Evolutionary conservation across 2,797 vertebrate genomes (phyloP), one percentile per base, ranked within the genome.

Genomic region (Chlorospingus flavigularis): DNA sequence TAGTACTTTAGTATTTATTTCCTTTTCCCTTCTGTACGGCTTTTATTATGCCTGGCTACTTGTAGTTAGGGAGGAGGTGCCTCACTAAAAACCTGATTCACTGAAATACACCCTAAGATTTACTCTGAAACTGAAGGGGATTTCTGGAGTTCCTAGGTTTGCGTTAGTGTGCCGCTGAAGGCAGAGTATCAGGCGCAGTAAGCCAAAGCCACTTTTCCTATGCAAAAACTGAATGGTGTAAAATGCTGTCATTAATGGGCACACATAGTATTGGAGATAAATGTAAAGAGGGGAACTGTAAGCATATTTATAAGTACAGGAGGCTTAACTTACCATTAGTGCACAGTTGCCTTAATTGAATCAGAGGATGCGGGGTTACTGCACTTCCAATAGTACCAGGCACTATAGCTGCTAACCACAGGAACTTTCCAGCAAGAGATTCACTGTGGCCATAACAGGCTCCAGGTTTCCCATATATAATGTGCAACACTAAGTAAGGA

Each of bases 1-100:
- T 62, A 83, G 78, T 77, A 83, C 82, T 88, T 87, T 68, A 76
- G 65, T 82, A 85, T 92, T 93, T 96, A 82, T 95, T 95, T 94
- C 50, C 60, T 50, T 94, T 91, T 61, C 48, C 33, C 23, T 92
- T 91, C 75, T 76, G 11, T 88, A 74, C 7, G 2, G 48, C 48
- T 93, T 91, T 87, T 92, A 67, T 92, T 91, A 85, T 92, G 48
- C 30, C 60, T 70, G 89, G 60, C 81, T 94, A 91, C 89, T 95
- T 94, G 68, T 63, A 63, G 47, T 84, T 88, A 65, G 60, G 60
- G 43, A 82, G 74, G 54, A 93, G n/a, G 26, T 86, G 31, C 50
- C 78, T 80, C 31, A 33, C 72, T 77, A 47, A 87, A 96, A 96
- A 89, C 28, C 45, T 48, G 39, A 86, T 90, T 89, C 62, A 75